Percentiles rank a stretch among this genome's conserved stretches.
phyloP scores from a whole-genome alignment of 2,888 invertebrate genomes.

The Aromia moschata region DNA sequence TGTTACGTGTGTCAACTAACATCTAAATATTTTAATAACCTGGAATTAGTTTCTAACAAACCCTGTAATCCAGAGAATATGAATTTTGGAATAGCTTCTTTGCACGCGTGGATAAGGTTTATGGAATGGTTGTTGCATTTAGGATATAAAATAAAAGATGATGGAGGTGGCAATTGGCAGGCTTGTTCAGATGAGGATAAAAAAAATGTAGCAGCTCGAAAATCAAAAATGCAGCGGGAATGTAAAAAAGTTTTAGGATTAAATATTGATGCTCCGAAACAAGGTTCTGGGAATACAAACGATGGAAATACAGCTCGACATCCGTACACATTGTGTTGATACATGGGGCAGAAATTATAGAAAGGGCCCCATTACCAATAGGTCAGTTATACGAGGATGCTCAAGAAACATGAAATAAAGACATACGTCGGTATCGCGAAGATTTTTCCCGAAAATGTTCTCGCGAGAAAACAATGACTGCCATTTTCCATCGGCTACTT shows the following conservation, averaged over 20 bases:
- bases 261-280: neutral
- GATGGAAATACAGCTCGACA: neutral
- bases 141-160: neutral
- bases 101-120: neutral
- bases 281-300: neutral
- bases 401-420: neutral
- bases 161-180: neutral
- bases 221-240: neutral
- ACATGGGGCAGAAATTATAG: neutral
- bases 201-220: neutral
- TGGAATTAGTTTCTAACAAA: neutral
- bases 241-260: neutral
- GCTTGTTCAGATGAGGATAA: too few relatives aligned
- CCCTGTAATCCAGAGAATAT: neutral
- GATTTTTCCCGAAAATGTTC: neutral
- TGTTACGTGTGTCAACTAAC: neutral
- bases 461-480: neutral
- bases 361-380: neutral
- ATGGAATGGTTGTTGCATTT: neutral
- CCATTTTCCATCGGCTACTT: neutral
- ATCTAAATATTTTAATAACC: neutral
- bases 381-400: neutral
- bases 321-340: neutral
- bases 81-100: neutral
- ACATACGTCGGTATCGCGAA: constrained; percentile 2